phyloP scores from a whole-genome alignment of 1,140 invertebrate species.

The Leucophenga varia region DNA sequence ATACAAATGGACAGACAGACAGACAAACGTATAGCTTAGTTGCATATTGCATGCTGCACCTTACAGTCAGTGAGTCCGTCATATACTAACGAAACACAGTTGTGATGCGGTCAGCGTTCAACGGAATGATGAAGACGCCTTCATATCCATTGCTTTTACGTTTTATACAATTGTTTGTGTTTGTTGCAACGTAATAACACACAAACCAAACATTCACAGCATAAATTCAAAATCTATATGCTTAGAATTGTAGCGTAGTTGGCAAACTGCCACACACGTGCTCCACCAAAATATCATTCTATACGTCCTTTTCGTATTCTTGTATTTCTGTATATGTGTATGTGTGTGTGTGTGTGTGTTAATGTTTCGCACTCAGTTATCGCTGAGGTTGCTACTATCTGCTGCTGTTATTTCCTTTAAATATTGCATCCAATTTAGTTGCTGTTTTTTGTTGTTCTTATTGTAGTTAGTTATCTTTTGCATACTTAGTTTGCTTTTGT shows the following conservation, averaged over 20 bases:
- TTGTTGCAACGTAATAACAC: too few relatives aligned
- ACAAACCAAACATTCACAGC: constrained; percentile 51
- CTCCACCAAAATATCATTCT: constrained; percentile 28
- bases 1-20: constrained; percentile 3
- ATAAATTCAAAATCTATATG: constrained; percentile 48
- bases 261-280: constrained; percentile 39
- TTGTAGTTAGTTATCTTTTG: too few relatives aligned
- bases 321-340: constrained; percentile 7
- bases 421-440: too few relatives aligned
- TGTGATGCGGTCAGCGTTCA: constrained; percentile 3
- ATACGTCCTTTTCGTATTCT: constrained; percentile 4
- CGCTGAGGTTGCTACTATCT: constrained; percentile 2
- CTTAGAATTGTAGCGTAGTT: constrained; percentile 28
- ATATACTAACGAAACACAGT: too few relatives aligned
- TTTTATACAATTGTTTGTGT: too few relatives aligned
- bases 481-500: too few relatives aligned
- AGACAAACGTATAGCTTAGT: constrained; percentile 18
- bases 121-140: constrained; percentile 34
- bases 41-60: too few relatives aligned
- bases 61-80: too few relatives aligned
- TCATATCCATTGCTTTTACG: constrained; percentile 15
- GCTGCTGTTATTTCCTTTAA: too few relatives aligned
- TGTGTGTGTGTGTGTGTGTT: constrained; percentile 7
- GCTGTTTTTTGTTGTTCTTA: too few relatives aligned
- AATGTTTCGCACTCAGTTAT: constrained; percentile 15